These are phyloP conservation scores for Drosophila helvetica DNA, from an alignment of 2,888 invertebrate species.

Conservation along the genomic window DNA sequence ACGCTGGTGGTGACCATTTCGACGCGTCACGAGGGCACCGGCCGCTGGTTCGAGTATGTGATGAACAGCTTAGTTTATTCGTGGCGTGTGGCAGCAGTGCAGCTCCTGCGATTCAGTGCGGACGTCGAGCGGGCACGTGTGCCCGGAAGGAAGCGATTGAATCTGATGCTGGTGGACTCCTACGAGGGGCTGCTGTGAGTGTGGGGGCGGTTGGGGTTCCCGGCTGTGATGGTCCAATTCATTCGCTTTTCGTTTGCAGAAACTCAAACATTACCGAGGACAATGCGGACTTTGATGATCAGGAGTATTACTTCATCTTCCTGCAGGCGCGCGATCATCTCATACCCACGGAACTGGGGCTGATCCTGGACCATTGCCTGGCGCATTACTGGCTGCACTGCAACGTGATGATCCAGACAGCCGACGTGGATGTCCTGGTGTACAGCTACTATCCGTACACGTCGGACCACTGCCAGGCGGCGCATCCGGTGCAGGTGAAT, in stretches of 20 bases:
- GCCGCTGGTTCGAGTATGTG: constrained; percentile 55
- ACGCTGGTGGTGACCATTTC: constrained; percentile 56
- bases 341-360: constrained; percentile 50
- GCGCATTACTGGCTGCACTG: constrained; percentile 70
- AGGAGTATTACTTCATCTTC: constrained; percentile 77
- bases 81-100: constrained; percentile 51
- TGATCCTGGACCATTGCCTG: constrained; percentile 71
- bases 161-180: constrained; percentile 69
- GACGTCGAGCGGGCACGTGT: constrained; percentile 40
- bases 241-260: constrained; percentile 9
- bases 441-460: constrained; percentile 75
- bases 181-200: constrained; percentile 58
- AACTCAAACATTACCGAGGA: constrained; percentile 54
- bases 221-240: no score
- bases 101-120: constrained; percentile 39
- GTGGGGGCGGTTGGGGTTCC: no score
- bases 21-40: constrained; percentile 1
- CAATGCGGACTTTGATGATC: constrained; percentile 60
- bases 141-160: constrained; percentile 55
- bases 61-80: constrained; percentile 41
- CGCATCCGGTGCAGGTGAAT: constrained; percentile 57
- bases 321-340: constrained; percentile 58
- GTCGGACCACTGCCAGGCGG: constrained; percentile 48
- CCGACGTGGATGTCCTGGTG: constrained; percentile 62
- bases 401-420: constrained; percentile 75